Evolutionary conservation across 2,797 vertebrate genomes (phyloP).

Genomic region (Eremophila alpestris): DNA sequence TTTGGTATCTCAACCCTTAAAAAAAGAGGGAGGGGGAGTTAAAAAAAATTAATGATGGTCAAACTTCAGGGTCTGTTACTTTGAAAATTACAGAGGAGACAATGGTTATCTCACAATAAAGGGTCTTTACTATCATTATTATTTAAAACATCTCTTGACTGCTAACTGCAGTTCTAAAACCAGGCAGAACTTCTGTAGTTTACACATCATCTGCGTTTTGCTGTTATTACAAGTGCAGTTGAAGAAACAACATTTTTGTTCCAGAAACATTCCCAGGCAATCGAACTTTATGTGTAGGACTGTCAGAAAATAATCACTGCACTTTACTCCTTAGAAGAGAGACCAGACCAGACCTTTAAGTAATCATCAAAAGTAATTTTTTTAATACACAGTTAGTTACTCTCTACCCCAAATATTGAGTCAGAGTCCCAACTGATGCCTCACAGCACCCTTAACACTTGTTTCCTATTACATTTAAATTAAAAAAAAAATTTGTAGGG

Average conservation of each 20-base stretch:
- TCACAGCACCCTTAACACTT: conserved; percentile 45
- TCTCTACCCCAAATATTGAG: neutral
- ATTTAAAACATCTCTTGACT: neutral
- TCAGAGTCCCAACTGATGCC: conserved; percentile 56
- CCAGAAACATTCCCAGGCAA: neutral
- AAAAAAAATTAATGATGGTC: neutral
- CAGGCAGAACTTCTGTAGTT: neutral
- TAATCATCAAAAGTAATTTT: neutral
- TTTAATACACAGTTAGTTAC: neutral
- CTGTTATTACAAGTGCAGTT: neutral
- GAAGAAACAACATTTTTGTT: neutral
- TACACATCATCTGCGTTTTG: neutral
- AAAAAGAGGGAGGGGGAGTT: fast-evolving
- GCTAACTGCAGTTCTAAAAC: neutral
- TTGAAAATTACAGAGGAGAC: neutral
- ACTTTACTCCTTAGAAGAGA: neutral
- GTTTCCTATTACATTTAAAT: conserved; percentile 73
- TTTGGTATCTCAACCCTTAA: neutral
- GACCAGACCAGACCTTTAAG: neutral
- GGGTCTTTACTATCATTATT: neutral
- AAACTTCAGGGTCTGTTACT: neutral
- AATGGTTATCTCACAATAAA: neutral
- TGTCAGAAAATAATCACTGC: neutral
- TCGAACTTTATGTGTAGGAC: neutral
- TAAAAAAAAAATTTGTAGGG: conserved; percentile 44